These are phyloP conservation scores for Myrmophylax atrothorax DNA, from an alignment of 2,113 vertebrate species.

Conservation along the genomic window DNA sequence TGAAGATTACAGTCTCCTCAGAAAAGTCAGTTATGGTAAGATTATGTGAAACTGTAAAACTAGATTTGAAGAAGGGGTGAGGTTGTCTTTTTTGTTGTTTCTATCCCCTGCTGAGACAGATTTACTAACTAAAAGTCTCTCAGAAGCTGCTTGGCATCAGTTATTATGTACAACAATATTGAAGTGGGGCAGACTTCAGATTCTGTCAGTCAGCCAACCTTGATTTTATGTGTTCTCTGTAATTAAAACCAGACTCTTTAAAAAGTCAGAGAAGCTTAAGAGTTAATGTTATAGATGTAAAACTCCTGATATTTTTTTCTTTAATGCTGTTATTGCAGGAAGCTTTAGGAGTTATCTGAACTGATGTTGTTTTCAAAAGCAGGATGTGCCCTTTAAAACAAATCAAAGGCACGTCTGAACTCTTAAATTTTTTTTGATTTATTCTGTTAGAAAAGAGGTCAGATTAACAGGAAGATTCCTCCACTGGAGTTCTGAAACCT, in stretches of 20 bases:
- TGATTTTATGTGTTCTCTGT: background rate
- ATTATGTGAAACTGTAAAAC: background rate
- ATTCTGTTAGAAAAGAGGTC: constrained; percentile 55
- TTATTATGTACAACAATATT: rapidly evolving
- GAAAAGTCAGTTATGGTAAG: background rate
- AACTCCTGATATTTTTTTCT: background rate
- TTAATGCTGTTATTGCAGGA: background rate
- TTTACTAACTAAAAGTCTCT: background rate
- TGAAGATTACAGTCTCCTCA: background rate
- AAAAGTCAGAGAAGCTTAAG: background rate
- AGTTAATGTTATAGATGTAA: constrained; percentile 1
- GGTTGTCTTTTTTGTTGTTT: background rate
- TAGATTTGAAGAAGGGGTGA: background rate
- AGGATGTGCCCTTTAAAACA: constrained; percentile 56
- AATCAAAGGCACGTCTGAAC: constrained; percentile 54
- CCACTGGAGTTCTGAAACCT: constrained; percentile 51
- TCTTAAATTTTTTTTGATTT: constrained; percentile 28
- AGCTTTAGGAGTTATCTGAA: constrained; percentile 34
- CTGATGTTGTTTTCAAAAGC: constrained; percentile 64
- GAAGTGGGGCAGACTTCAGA: background rate
- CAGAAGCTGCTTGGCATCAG: background rate
- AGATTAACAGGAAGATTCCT: constrained; percentile 53
- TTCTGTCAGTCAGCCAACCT: background rate
- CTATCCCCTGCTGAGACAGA: rapidly evolving
- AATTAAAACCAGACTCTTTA: background rate